Evolutionary conservation across 2,797 vertebrate genomes (phyloP).

Genomic region (Pangasius larnaudii): DNA sequence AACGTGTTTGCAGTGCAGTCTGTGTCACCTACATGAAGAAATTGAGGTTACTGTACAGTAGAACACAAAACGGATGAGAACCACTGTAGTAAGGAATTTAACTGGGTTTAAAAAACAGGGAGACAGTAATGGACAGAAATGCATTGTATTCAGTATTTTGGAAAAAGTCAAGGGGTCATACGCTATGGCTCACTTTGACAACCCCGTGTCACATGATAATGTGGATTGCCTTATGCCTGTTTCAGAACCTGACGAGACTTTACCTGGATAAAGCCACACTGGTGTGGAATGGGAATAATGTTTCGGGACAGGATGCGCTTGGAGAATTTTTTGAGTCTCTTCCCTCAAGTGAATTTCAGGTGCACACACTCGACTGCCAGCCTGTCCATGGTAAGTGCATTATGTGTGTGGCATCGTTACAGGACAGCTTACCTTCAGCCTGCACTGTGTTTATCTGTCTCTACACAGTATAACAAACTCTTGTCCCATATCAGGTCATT

Average conservation of each 20-base stretch:
- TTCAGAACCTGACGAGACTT: slow-evolving; percentile 87
- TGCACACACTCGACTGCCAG: slow-evolving; percentile 92
- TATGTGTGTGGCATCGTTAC: background rate
- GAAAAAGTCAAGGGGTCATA: background rate
- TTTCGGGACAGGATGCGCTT: slow-evolving; percentile 89
- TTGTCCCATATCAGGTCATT: background rate
- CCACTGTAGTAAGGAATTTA: background rate
- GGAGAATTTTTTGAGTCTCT: slow-evolving; percentile 93
- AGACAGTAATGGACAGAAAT: background rate
- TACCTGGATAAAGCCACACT: slow-evolving; percentile 94
- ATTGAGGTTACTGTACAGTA: background rate
- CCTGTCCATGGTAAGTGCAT: slow-evolving; percentile 86
- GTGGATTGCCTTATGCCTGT: background rate
- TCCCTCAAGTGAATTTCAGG: slow-evolving; percentile 94
- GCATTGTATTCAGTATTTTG: background rate
- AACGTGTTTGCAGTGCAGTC: too few relatives aligned
- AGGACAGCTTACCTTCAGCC: background rate
- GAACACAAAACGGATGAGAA: background rate
- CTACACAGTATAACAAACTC: background rate
- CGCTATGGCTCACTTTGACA: background rate
- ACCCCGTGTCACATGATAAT: too few relatives aligned
- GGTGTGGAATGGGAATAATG: slow-evolving; percentile 93
- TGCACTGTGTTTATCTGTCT: background rate
- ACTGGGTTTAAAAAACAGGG: background rate
- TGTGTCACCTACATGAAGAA: background rate